phyloP scores from a whole-genome alignment of 30 jellyfish, hydroid and myxozoan genomes.

The Cassiopea xamachana region DNA sequence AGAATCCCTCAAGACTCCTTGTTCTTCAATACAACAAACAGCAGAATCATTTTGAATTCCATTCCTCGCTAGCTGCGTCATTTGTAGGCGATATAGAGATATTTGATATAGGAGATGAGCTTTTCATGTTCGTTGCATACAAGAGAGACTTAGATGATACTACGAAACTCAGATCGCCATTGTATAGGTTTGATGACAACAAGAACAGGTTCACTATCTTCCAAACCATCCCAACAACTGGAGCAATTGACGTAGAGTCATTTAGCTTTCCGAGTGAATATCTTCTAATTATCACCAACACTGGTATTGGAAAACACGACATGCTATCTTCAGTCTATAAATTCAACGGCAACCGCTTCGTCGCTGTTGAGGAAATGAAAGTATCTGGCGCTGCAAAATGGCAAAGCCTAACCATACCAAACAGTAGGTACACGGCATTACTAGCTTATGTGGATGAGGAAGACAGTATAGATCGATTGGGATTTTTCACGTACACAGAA shows the following conservation, averaged over 20 bases:
- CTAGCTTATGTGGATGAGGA: constrained; percentile 72
- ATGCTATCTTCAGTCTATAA: constrained; percentile 63
- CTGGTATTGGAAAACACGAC: constrained; percentile 54
- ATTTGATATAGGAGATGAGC: not conserved
- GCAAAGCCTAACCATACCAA: constrained; percentile 67
- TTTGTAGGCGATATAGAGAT: constrained; percentile 78
- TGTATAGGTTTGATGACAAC: constrained; percentile 55
- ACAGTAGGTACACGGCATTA: constrained; percentile 66
- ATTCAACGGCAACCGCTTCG: constrained; percentile 45
- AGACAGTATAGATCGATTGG: constrained; percentile 81
- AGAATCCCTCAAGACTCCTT: constrained; percentile 55
- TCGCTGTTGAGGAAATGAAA: constrained; percentile 33
- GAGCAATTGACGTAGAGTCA: constrained; percentile 79
- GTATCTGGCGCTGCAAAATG: constrained; percentile 78
- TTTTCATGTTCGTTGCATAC: constrained; percentile 69
- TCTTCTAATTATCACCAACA: constrained; percentile 77
- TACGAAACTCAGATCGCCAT: constrained; percentile 49
- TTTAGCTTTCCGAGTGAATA: constrained; percentile 37
- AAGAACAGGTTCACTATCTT: constrained; percentile 14
- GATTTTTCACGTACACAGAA: constrained; percentile 61
- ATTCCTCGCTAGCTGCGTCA: constrained; percentile 62
- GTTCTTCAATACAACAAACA: constrained; percentile 50
- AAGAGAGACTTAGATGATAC: constrained; percentile 42
- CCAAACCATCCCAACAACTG: constrained; percentile 77
- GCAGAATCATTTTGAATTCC: constrained; percentile 47